phyloP scores from a whole-genome alignment of 2,113 vertebrate genomes.

The Leptodactylus fuscus region DNA sequence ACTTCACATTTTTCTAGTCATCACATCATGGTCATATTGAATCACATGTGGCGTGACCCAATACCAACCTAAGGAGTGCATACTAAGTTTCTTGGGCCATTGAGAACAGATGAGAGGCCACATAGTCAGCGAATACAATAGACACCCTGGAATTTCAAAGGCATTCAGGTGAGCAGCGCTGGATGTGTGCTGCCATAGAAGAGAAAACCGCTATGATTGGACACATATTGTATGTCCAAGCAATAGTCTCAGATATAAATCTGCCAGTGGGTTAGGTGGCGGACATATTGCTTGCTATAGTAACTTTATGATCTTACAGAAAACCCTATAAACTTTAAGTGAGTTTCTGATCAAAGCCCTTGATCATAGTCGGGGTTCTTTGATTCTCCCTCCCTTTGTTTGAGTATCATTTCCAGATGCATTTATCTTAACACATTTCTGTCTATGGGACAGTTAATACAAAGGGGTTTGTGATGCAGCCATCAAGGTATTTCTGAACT shows the following conservation, averaged over 20 bases:
- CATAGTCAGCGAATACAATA: not conserved
- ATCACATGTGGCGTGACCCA: not conserved
- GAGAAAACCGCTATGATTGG: not conserved
- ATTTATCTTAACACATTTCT: slow-evolving; percentile 35
- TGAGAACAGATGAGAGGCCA: not conserved
- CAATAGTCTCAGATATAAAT: slow-evolving; percentile 31
- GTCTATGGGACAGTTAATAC: slow-evolving; percentile 27
- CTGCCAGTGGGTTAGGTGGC: slow-evolving; percentile 11
- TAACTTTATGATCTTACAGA: slow-evolving; percentile 55
- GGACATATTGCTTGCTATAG: slow-evolving; percentile 53
- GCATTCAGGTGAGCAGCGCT: not conserved
- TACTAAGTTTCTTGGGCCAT: not conserved
- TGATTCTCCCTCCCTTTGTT: slow-evolving; percentile 55
- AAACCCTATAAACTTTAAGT: slow-evolving; percentile 58
- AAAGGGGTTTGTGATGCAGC: slow-evolving; percentile 14
- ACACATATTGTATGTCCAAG: not conserved
- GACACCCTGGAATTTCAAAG: not conserved
- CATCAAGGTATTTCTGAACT: not conserved
- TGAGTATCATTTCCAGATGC: slow-evolving; percentile 55
- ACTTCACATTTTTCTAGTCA: not conserved
- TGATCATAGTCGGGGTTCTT: slow-evolving; percentile 36
- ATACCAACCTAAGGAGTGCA: not conserved
- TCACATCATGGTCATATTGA: not conserved
- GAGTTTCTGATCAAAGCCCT: slow-evolving; percentile 54
- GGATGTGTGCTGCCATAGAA: not conserved